Base-by-base conservation (phyloP, 2,113 vertebrate genomes). In the Pogona vitticeps region DNA sequence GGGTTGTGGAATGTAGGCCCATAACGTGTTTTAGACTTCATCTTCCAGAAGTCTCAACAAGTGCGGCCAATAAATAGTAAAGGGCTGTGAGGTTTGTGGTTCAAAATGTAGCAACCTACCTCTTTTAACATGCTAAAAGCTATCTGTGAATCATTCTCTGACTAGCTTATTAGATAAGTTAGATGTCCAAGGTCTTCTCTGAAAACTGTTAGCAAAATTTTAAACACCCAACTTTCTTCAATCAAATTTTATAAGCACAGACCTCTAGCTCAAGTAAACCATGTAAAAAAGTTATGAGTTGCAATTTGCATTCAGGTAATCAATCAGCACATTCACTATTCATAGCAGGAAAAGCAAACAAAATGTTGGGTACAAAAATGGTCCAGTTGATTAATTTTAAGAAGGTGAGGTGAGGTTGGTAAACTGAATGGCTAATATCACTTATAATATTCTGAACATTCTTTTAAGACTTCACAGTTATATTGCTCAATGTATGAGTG, bases 301-400 rank as follows among this genome's bases (percentile, higher is more conserved):
- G 76, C 56, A 71, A 86, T 61, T 40, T 40, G 36, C 20, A 59
- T 71, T 86, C 40, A 26, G n/a, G 65, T 79, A 79, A 86, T 83
- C 81, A 83, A 83, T 80, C 76, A 72, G 76, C 67, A 86, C 52
- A 86, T 59, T 86, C 76, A 71, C 65, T 72, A 79, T 79, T 79
- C 76, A 86, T 80, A 79, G 33, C 65, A 42, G 79, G 76, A 20
- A 75, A 75, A 31, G 56, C 76, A 68, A 80, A 86, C 28, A 71
- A 79, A 71, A 80, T 58, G 26, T 70, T 79, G 52, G n/a, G 36
- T 68, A 85, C 61, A 77, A 85, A 85, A 85, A 68, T 33, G 46
- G 7, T 67, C 42, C 40, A 3, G 40, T 17, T 75, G 71, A 26
- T 31, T 56, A 56, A 52, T 76, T 77, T 76, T 77, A 85, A 52